A percentile compares a stretch with the other conserved stretches of the same genome.
phyloP scores from a whole-genome alignment of 2,888 invertebrate species.

The Epsilonema sp. region DNA sequence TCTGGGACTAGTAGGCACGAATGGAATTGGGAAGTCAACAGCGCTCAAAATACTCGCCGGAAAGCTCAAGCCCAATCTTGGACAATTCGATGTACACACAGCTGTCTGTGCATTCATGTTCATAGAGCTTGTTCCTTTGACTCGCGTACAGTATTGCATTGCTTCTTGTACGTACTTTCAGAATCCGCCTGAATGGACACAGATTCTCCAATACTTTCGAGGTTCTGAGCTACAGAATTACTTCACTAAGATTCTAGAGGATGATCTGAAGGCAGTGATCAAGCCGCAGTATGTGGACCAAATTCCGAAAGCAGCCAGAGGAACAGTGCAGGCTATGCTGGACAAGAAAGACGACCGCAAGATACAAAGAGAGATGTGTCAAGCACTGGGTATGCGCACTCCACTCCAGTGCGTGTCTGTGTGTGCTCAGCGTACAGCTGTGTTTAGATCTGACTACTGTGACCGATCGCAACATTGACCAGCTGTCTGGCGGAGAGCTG shows the following conservation, averaged over 20 bases:
- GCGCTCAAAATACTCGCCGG: constrained; percentile 90
- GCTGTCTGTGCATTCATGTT: not conserved
- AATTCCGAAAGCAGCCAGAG: constrained; percentile 72
- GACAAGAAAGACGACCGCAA: constrained; percentile 76
- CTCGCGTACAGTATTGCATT: not conserved
- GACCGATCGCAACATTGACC: constrained; percentile 65
- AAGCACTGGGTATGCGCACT: constrained; percentile 49
- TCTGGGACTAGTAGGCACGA: constrained; percentile 83
- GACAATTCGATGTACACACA: constrained; percentile 53
- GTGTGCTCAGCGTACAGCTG: too few species aligned
- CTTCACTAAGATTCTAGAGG: constrained; percentile 93
- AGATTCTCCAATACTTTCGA: constrained; percentile 85
- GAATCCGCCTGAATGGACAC: constrained; percentile 97
- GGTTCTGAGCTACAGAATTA: constrained; percentile 97
- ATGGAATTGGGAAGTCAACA: constrained; percentile 95
- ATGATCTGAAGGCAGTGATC: constrained; percentile 86
- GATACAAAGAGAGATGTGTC: constrained; percentile 56
- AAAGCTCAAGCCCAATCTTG: constrained; percentile 93
- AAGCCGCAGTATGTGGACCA: constrained; percentile 99
- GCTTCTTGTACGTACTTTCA: too few species aligned
- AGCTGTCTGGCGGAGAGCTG: constrained; percentile 88
- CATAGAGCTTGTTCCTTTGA: not conserved
- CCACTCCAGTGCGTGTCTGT: too few species aligned
- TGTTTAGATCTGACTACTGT: constrained; percentile 70
- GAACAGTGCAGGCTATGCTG: constrained; percentile 65